These are phyloP conservation scores for Aspidapion aeneum DNA, from an alignment of 2,888 invertebrate species.

Conservation along the genomic window DNA sequence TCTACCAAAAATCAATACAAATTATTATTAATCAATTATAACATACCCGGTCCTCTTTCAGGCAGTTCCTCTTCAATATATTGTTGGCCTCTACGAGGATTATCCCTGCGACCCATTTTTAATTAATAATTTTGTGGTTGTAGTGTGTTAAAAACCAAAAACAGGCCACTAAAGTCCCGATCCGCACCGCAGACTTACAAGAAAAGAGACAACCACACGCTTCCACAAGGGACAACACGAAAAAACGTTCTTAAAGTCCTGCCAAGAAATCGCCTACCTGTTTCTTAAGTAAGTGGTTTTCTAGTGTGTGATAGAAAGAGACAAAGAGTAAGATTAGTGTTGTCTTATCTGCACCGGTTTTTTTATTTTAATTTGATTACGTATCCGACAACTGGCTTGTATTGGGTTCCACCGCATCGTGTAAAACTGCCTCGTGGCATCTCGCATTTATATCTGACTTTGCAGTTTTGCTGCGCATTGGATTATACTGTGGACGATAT, in stretches of 20 bases:
- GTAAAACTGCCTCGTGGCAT: not conserved
- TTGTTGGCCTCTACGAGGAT: slow-evolving; percentile 37
- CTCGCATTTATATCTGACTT: no score
- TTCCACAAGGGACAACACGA: not conserved
- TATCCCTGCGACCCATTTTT: slow-evolving; percentile 50
- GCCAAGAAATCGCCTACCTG: not conserved
- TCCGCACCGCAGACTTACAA: not conserved
- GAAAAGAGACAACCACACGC: not conserved
- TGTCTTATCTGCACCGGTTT: not conserved
- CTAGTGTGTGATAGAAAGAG: not conserved
- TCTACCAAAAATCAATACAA: no score
- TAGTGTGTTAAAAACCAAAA: not conserved
- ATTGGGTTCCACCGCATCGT: not conserved
- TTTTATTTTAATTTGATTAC: not conserved
- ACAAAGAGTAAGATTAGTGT: not conserved
- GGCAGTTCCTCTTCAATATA: slow-evolving; percentile 46
- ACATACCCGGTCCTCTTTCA: slow-evolving; percentile 54
- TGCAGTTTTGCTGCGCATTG: no score
- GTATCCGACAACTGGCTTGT: not conserved
- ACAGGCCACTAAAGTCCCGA: not conserved
- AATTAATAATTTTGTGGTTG: not conserved
- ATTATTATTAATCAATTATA: slow-evolving; percentile 8
- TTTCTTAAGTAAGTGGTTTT: not conserved
- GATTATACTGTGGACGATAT: no score
- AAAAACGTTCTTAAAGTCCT: not conserved